These are phyloP conservation scores for Dolichotis patagonum DNA, from an alignment of 2,113 vertebrate genomes.

Conservation along the genomic window DNA sequence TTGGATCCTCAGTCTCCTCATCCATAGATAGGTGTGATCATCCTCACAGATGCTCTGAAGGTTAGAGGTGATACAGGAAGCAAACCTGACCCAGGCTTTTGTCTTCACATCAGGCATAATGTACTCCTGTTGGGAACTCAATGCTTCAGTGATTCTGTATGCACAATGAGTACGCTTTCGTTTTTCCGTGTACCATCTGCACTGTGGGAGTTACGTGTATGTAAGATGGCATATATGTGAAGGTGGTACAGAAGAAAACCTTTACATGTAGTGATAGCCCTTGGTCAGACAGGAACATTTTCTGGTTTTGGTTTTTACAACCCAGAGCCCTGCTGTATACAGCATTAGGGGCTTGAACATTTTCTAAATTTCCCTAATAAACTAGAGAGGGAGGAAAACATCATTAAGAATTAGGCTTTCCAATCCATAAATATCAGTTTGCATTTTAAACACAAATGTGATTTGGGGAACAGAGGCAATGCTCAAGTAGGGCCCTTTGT, in stretches of 20 bases:
- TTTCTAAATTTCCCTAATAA: neutral
- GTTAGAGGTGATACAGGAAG: neutral
- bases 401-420: neutral
- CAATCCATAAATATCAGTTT: neutral
- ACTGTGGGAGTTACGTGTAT: neutral
- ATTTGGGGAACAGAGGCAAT: neutral
- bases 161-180: neutral
- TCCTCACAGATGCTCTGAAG: no score
- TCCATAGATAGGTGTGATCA: neutral
- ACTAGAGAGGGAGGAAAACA: neutral
- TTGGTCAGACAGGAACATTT: neutral
- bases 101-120: rapidly evolving
- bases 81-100: neutral
- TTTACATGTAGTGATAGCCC: neutral
- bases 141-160: neutral
- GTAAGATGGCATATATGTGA: neutral
- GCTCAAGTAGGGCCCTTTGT: neutral
- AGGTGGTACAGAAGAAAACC: neutral
- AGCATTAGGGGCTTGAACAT: neutral
- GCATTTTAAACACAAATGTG: neutral
- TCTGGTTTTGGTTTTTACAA: neutral
- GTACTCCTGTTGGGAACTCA: neutral
- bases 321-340: neutral
- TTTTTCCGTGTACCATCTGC: neutral
- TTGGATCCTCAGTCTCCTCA: neutral